These are phyloP conservation scores for Drosophila koepferae DNA, from an alignment of 2,888 invertebrate species.

Conservation along the genomic window DNA sequence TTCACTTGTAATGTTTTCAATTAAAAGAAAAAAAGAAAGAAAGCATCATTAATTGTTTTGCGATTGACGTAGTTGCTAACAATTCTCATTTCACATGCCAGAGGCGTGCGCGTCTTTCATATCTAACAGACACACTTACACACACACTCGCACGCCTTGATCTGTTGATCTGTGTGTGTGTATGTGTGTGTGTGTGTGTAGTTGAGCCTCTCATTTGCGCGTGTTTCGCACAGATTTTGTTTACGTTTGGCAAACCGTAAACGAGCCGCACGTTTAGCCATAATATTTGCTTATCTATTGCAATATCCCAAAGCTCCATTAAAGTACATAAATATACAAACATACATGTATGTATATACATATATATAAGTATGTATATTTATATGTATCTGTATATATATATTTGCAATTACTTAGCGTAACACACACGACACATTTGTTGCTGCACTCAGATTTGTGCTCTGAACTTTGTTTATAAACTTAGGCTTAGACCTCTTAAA, in stretches of 20 bases:
- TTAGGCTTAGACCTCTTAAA: not conserved
- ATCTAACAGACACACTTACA: constrained; percentile 9
- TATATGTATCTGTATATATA: constrained; percentile 14
- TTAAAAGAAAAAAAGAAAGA: not conserved
- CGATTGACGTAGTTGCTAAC: constrained; percentile 41
- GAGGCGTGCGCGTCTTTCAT: constrained; percentile 29
- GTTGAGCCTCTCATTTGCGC: constrained; percentile 32
- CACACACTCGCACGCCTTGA: not conserved
- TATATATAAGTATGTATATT: not conserved
- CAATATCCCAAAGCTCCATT: constrained; percentile 34
- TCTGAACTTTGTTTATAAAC: not conserved
- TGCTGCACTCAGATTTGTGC: not conserved
- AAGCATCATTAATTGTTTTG: constrained; percentile 8
- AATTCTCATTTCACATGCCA: constrained; percentile 35
- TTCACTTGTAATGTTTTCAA: not conserved
- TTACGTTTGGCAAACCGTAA: constrained; percentile 40
- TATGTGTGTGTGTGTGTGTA: not conserved
- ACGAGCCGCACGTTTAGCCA: constrained; percentile 47
- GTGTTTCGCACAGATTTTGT: constrained; percentile 38
- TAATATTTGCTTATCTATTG: constrained; percentile 57
- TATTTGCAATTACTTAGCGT: constrained; percentile 18
- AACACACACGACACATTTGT: constrained; percentile 22
- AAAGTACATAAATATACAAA: constrained; percentile 12
- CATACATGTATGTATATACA: not conserved
- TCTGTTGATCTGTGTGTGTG: not conserved